Evolutionary conservation across 2,797 vertebrate species (phyloP), one percentile per base, ranked within the genome.

Genomic region (Lepus townsendii): DNA sequence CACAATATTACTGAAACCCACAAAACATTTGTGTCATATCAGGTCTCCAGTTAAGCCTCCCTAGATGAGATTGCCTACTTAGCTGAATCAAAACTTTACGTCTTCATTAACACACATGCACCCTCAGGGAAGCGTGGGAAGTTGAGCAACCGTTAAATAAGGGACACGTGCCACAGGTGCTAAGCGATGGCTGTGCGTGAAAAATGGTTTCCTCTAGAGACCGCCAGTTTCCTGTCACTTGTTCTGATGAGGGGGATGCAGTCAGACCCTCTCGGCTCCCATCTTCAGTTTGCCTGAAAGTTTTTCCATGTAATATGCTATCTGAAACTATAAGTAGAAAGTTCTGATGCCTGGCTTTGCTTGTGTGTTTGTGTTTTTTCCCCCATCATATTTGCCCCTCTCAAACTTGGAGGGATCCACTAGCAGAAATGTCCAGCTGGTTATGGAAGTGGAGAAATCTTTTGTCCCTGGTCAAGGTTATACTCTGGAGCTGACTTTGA

Each of bases 71-170:
- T 98, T 99, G 99, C 99, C 98, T 99, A 98, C 98, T 98, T 98
- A 98, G 98, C 96, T 98, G 98, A 99, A 98, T 98, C 98, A 97
- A 98, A 98, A 98, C 98, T 98, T 99, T 98, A 98, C 98, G 98
- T 98, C 98, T 99, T 99, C 98, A 99, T 99, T 99, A 99, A 99
- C 98, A 99, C 98, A 98, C 98, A 98, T 98, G 98, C 98, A 98
- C 97, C 97, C 98, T 98, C 98, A 98, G 98, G 96, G 98, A 98
- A 98, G 98, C 97, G 42, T 47, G 42, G 42, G 8, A 47, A 88
- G 27, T 92, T 94, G 66, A 94, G 95, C 95, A 82, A 79, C 42
- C 94, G 72, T 78, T 72, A 85, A 77, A 97, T 92, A 96, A 94
- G 96, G 97, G 88, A 95, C 96, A 97, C 96, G 94, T 97, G 97